Base-by-base conservation (phyloP, 2,797 vertebrate genomes). In the Neopelma chrysocephalum region DNA sequence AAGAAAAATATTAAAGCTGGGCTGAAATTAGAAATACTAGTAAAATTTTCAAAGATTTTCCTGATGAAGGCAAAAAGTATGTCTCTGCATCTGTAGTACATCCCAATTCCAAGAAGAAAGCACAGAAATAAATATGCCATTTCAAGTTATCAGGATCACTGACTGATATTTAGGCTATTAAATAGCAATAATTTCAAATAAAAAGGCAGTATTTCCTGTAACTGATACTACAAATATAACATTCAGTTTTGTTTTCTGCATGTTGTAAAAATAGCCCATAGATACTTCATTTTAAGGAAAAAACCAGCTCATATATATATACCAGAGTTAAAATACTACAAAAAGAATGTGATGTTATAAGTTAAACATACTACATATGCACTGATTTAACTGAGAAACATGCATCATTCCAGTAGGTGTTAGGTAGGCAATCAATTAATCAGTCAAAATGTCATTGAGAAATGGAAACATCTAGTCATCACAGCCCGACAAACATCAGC, bases 171-270 rank as follows among this genome's bases (percentile, higher is more conserved):
- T 77, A 57, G 56, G 57, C 56, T 83, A 94, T 70, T 94, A 91
- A 94, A 57, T 13, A 93, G 23, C 29, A 90, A 70, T 53, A 43
- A 89, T 54, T 77, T 92, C 60, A 92, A 91, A 90, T 45, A 84
- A 82, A 91, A 96, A 95, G 5, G 26, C 25, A 70, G 40, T 22
- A 32, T 69, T 86, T 85, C 47, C 77, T 85, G 40, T 23, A 58
- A 92, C 25, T n/a, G 10, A 51, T 61, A 68, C 15, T 88, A 79
- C 40, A 94, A 89, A 58, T 73, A 78, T 3, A 47, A 73, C 11
- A 18, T 70, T 73, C 40, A 8, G 4, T 56, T 90, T 94, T 89
- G 66, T 72, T 93, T 91, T 86, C 81, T 60, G 19, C 29, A 75
- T 54, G 60, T 23, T 78, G 21, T 66, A 93, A 84, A 95, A 90